Evolutionary conservation across 2,888 invertebrate genomes (phyloP), one percentile per base, ranked within the genome.

Genomic region (Philhelius pedissequus): DNA sequence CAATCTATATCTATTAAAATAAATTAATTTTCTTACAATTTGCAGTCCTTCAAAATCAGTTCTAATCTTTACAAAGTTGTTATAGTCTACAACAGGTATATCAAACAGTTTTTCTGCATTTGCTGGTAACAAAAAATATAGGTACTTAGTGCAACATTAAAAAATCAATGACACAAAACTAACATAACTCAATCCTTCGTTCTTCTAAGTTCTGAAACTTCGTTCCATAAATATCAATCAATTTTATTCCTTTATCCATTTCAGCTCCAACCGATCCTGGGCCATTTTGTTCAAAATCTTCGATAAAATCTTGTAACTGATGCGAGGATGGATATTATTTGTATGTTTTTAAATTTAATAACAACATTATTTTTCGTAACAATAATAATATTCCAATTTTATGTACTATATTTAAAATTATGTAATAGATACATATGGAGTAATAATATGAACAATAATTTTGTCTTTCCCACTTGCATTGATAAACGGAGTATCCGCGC

Each of bases 41-140:
- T 96, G 95, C 93, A 97, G 94, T 3, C 93, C 93, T 18, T 93
- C 92, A 88, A 92, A 96, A 86, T 96, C 95, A 0, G 91, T 88
- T 88, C 94, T 94, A 0, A 94, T 92, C 30, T 94, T 92, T 27
- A 94, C 89, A 91, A 96, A 96, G 78, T 94, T 94, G 0, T 95
- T 94, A 89, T 97, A 98, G 90, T 97, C 96, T 0, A 96, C 95
- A 60, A 97, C 93, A 0, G 96, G 95, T 88, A 98, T 95, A 88
- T 97, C 97, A 90, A 98, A 98, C 3, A 98, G 92, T 88, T 95
- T 94, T 91, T 98, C 97, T 0, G 97, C 96, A 74, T 94, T 94
- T 4, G 94, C 93, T 87, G 94, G 90, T 81, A 1, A 93, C 81
- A 64, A 50, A 60, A 58, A 35, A 56, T 62, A 70, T 56, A 54